These are phyloP conservation scores for Aleiodes alternator DNA, from an alignment of 2,888 invertebrate genomes.

Conservation along the genomic window DNA sequence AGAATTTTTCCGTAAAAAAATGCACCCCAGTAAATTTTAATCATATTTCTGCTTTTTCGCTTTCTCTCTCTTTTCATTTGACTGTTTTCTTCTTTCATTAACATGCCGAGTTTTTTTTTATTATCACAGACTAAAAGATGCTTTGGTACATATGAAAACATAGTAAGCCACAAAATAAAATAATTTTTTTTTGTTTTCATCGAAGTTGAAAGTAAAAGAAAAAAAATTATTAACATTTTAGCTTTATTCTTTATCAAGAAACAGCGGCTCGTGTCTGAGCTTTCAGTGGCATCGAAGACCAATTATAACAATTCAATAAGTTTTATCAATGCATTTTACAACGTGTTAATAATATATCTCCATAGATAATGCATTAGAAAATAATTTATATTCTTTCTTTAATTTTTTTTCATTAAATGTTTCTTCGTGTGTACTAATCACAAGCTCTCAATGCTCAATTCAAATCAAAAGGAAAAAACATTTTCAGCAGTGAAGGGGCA, in stretches of 20 bases:
- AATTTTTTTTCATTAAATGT: slow-evolving; percentile 6
- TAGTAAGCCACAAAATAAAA: slow-evolving; percentile 31
- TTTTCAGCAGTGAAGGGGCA: too few relatives aligned
- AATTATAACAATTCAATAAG: neutral
- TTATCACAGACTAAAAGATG: slow-evolving; percentile 76
- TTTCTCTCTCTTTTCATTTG: slow-evolving; percentile 56
- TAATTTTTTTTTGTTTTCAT: slow-evolving; percentile 22
- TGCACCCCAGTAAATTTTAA: slow-evolving; percentile 43
- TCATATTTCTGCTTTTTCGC: too few relatives aligned
- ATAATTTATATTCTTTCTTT: slow-evolving; percentile 49
- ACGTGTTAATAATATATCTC: slow-evolving; percentile 69
- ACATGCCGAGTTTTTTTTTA: slow-evolving; percentile 17
- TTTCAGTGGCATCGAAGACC: too few relatives aligned
- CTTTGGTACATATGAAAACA: slow-evolving; percentile 66
- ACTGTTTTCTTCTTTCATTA: slow-evolving; percentile 62
- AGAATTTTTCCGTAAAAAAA: slow-evolving; percentile 32
- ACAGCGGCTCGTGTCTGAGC: neutral
- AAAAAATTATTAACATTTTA: slow-evolving; percentile 14
- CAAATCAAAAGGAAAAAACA: too few relatives aligned
- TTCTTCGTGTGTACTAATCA: neutral
- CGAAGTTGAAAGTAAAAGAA: slow-evolving; percentile 3
- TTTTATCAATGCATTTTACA: slow-evolving; percentile 44
- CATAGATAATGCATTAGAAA: slow-evolving; percentile 61
- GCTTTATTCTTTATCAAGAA: slow-evolving; percentile 25
- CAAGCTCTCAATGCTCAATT: too few relatives aligned